A percentile compares a stretch with the other conserved stretches of the same genome.
Evolutionary conservation across 2,888 invertebrate species (phyloP).

Genomic region (Meliscaeva auricollis): DNA sequence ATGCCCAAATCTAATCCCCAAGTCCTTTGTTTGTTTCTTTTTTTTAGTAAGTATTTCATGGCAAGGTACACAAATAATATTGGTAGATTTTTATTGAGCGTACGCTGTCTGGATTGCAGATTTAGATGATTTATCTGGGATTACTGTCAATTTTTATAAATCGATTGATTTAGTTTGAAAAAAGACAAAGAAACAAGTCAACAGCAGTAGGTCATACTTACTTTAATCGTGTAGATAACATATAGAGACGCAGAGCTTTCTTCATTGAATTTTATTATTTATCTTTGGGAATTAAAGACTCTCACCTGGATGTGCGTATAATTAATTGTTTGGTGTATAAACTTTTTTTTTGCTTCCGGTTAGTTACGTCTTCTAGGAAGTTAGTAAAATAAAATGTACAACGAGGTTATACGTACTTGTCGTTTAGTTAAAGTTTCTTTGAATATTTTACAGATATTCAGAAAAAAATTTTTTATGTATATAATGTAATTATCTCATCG

Average conservation of each 20-base stretch:
- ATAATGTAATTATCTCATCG: too few relatives aligned
- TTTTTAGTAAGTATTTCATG: neutral
- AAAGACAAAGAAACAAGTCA: neutral
- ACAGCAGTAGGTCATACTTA: neutral
- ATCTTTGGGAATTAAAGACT: too few relatives aligned
- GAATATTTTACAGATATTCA: too few relatives aligned
- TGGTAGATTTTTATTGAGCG: constrained; percentile 13
- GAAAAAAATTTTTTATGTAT: too few relatives aligned
- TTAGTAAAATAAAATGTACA: too few relatives aligned
- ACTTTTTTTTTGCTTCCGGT: too few relatives aligned
- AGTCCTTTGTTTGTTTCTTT: constrained; percentile 17
- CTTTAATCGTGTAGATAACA: neutral
- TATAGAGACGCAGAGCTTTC: neutral
- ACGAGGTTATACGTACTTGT: too few relatives aligned
- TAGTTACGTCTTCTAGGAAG: too few relatives aligned
- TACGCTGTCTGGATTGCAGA: neutral
- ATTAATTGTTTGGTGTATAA: too few relatives aligned
- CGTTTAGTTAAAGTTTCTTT: too few relatives aligned
- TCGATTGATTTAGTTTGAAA: constrained; percentile 9
- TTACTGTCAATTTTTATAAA: constrained; percentile 16
- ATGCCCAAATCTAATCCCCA: neutral
- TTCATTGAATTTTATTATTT: neutral
- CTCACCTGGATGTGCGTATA: too few relatives aligned
- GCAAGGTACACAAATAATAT: neutral
- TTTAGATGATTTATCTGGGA: constrained; percentile 15